Base-by-base conservation (phyloP, 2,113 vertebrate genomes). In the Spilogale gracilis region DNA sequence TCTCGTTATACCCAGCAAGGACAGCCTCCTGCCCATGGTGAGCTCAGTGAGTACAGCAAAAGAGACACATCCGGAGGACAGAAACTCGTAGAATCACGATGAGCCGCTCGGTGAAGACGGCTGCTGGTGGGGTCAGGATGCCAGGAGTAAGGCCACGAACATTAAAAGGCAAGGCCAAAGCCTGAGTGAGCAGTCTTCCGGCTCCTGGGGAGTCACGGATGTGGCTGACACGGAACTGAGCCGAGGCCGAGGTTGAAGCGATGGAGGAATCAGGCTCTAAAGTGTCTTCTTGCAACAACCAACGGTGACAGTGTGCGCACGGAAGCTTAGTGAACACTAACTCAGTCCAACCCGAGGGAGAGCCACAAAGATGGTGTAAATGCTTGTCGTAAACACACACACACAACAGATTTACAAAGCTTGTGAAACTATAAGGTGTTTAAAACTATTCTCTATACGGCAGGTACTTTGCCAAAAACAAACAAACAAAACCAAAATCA, bases 21-120 rank as follows among this genome's bases (percentile, higher is more conserved):
- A n/a, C 4, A 25, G 52, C 25, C 43, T 4, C 0, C 0, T 2
- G 1, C 18, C 2, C 0, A 5, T 0, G 16, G n/a, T 4, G 12
- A 43, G 10, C 9, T 73, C 56, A 3, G 20, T 10, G 23, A 20
- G 1, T 17, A 65, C 0, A 2, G 65, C 63, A 58, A n/a, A n/a
- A 78, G 83, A 54, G 38, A 17, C 17, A 2, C 0, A 20, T 60
- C 43, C 14, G 5, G 32, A 81, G 3, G 14, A 27, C 0, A 45
- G 2, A 52, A 30, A 9, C 23, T n/a, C 2, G 11, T 7, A 4
- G 11, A 21, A 48, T 38, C 3, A 32, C 10, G 0, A 11, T 20
- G 3, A 4, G 50, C 52, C n/a, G 56, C 58, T 38, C 4, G 0
- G 27, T 17, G 54, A 54, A 14, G 60, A 74, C 32, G 54, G 38